Percentiles rank a stretch among this genome's conserved stretches.
These are phyloP conservation scores for Platichthys flesus DNA, from an alignment of 2,113 vertebrate species.

Conservation along the genomic window DNA sequence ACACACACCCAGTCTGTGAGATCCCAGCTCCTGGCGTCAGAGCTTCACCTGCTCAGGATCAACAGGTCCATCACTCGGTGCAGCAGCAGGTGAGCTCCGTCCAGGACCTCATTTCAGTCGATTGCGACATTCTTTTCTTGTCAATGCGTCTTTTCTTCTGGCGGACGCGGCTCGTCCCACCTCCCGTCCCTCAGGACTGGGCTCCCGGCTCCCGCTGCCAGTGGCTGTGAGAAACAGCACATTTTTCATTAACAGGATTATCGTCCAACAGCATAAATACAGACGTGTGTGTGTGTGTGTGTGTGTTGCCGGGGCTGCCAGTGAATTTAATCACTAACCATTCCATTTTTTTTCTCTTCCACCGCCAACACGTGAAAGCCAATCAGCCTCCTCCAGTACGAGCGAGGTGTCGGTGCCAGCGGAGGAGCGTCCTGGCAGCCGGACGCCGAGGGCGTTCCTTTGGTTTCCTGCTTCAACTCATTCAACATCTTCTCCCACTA, in stretches of 20 bases:
- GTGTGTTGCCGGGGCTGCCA: constrained; percentile 60
- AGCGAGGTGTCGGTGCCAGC: constrained; percentile 65
- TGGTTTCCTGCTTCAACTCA: constrained; percentile 59
- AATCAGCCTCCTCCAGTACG: constrained; percentile 79
- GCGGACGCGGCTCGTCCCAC: constrained; percentile 40
- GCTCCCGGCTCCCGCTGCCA: constrained; percentile 44
- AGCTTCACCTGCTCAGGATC: constrained; percentile 42
- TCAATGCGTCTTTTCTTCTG: constrained; percentile 67
- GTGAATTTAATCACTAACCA: constrained; percentile 79
- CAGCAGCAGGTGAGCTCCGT: neutral
- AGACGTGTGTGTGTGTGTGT: constrained; percentile 42
- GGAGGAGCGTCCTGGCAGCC: constrained; percentile 65
- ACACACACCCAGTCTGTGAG: constrained; percentile 3
- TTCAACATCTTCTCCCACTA: constrained; percentile 54
- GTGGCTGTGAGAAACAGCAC: constrained; percentile 74
- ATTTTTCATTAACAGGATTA: constrained; percentile 80
- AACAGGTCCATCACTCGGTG: constrained; percentile 28
- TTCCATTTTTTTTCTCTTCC: constrained; percentile 58
- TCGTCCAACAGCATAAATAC: constrained; percentile 74
- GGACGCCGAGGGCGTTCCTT: constrained; percentile 49
- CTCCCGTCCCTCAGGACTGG: constrained; percentile 53
- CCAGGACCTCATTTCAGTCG: constrained; percentile 51
- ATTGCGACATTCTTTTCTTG: constrained; percentile 60
- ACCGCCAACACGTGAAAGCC: constrained; percentile 70
- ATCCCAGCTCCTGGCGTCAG: neutral